Conservation (phyloP, 2,888 invertebrate species). For the Trissolcus brochymenae region DNA sequence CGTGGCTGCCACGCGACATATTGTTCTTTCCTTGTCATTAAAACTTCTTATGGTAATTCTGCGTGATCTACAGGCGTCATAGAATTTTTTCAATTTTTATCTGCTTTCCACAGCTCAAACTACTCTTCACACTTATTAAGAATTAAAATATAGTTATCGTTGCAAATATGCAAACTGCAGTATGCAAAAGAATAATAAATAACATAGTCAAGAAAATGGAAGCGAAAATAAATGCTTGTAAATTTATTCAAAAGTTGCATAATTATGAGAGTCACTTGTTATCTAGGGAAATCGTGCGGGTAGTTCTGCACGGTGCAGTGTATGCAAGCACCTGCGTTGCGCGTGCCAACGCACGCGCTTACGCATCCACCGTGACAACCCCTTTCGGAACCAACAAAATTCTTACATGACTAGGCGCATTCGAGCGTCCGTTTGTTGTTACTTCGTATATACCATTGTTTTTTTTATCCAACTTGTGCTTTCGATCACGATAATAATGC, state of each 20-base stretch:
- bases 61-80: not conserved
- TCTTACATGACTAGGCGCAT: constrained; percentile 46
- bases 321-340: constrained; percentile 67
- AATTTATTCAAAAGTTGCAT: constrained; percentile 40
- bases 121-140: not conserved
- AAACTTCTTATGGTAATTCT: constrained; percentile 23
- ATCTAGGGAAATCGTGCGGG: constrained; percentile 76
- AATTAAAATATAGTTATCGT: not conserved
- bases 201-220: not conserved
- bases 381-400: constrained; percentile 51
- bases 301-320: constrained; percentile 63
- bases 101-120: too few species aligned
- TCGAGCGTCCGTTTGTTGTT: constrained; percentile 35
- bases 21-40: constrained; percentile 19
- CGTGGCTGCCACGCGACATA: constrained; percentile 52
- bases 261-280: constrained; percentile 65
- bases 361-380: constrained; percentile 62
- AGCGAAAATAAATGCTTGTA: not conserved
- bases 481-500: too few species aligned
- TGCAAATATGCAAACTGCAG: not conserved
- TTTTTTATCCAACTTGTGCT: constrained; percentile 53
- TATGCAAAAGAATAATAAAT: not conserved
- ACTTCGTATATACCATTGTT: constrained; percentile 39
- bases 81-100: not conserved
- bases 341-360: constrained; percentile 70